Evolutionary conservation across 1,140 invertebrate species (phyloP).

Genomic region (Parapsyche elsis): DNA sequence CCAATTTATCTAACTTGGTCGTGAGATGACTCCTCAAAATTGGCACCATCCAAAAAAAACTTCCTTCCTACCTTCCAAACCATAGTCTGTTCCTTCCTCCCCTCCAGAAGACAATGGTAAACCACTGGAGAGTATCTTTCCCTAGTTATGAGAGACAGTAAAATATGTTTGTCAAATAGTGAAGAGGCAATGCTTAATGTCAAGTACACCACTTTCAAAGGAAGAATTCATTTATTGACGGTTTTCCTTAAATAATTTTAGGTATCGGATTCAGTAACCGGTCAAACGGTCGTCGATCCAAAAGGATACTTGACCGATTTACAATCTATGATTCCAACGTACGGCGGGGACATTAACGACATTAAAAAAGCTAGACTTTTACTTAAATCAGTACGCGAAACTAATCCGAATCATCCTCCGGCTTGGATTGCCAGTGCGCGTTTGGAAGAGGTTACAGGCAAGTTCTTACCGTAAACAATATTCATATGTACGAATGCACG

Average conservation of each 20-base stretch:
- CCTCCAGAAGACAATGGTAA: no score
- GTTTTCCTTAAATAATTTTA: constrained; percentile 41
- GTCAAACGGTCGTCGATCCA: constrained; percentile 99
- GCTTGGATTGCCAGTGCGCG: constrained; percentile 99
- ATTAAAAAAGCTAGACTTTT: constrained; percentile 98
- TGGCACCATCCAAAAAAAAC: no score
- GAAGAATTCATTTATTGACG: no score
- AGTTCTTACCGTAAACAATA: not conserved
- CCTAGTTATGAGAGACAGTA: no score
- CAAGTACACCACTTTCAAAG: no score
- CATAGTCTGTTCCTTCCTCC: no score
- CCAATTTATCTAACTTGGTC: no score
- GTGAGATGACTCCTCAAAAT: no score
- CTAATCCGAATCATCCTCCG: constrained; percentile 98
- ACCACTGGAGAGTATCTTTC: no score
- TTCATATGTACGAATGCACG: not conserved
- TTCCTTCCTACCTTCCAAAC: no score
- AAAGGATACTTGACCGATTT: constrained; percentile 99
- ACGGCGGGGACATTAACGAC: constrained; percentile 98
- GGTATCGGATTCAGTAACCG: constrained; percentile 97
- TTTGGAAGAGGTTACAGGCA: constrained; percentile 96
- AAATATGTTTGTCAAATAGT: no score
- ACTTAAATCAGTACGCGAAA: constrained; percentile 97
- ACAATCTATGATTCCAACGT: constrained; percentile 98
- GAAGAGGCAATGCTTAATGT: no score